Conservation (phyloP, 2,888 invertebrate species). For the Cantharis rustica region DNA sequence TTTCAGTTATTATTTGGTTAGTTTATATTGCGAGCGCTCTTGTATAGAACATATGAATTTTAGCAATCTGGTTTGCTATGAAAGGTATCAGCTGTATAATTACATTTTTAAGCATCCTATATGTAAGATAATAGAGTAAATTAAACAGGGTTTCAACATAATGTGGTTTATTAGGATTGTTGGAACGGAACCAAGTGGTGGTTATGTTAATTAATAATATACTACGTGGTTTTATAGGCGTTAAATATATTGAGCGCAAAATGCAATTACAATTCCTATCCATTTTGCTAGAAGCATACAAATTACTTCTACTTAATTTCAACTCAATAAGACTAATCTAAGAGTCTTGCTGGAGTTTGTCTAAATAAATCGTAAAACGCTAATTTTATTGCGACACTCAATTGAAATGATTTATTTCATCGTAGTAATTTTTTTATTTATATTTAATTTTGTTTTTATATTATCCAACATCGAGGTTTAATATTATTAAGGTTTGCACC, state of each 20-base stretch:
- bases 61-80: not conserved
- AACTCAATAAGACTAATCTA: not conserved
- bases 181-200: not conserved
- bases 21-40: not conserved
- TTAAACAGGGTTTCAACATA: not conserved
- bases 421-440: not conserved
- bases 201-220: not conserved
- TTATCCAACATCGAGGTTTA: not conserved
- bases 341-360: not conserved
- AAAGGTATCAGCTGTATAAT: not conserved
- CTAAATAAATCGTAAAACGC: not conserved
- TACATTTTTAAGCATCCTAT: not conserved
- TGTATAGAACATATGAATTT: not conserved
- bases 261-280: not conserved
- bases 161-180: not conserved
- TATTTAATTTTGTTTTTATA: not conserved
- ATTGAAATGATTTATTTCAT: not conserved
- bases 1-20: not conserved
- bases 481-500: not conserved
- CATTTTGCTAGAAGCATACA: not conserved
- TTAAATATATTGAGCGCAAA: not conserved
- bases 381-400: not conserved
- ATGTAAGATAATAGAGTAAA: not conserved
- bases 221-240: not conserved
- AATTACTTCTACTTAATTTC: not conserved